Conservation (phyloP, 1,140 invertebrate genomes). For the Mylabris phalerata region DNA sequence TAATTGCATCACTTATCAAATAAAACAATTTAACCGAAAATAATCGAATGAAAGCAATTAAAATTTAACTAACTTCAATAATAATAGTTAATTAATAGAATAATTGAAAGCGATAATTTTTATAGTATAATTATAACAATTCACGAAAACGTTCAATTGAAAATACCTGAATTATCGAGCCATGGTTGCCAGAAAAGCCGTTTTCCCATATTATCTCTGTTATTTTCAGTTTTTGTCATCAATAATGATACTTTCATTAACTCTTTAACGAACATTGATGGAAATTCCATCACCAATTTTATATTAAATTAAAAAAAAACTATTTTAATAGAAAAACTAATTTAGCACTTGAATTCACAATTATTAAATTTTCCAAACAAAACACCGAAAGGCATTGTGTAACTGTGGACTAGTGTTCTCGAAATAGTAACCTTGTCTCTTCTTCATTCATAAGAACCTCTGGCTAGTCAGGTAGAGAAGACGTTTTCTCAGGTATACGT, state of each 20-base stretch:
- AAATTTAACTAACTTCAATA: too few species aligned
- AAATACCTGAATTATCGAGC: constrained; percentile 21
- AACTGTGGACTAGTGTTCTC: constrained; percentile 5
- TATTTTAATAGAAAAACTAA: too few species aligned
- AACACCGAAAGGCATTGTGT: constrained; percentile 24
- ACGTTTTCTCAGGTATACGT: constrained; percentile 31
- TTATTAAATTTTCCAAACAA: too few species aligned
- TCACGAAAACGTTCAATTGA: not conserved
- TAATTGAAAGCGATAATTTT: too few species aligned
- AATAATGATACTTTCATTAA: constrained; percentile 27
- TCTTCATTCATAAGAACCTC: constrained; percentile 40
- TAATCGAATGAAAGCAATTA: not conserved
- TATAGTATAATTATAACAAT: too few species aligned
- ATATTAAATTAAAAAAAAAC: too few species aligned
- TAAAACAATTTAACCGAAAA: not conserved
- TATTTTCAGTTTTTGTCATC: constrained; percentile 8
- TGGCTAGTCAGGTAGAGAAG: constrained; percentile 26
- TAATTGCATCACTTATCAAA: not conserved
- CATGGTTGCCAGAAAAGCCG: constrained; percentile 37
- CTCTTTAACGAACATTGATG: constrained; percentile 27
- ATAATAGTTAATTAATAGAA: too few species aligned
- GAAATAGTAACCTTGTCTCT: constrained; percentile 29
- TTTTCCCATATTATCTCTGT: constrained; percentile 2
- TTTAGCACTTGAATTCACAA: too few species aligned
- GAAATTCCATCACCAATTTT: constrained; percentile 28